These are phyloP conservation scores for Parasteatoda tepidariorum DNA, from an alignment of 1,140 invertebrate species.

Conservation along the genomic window DNA sequence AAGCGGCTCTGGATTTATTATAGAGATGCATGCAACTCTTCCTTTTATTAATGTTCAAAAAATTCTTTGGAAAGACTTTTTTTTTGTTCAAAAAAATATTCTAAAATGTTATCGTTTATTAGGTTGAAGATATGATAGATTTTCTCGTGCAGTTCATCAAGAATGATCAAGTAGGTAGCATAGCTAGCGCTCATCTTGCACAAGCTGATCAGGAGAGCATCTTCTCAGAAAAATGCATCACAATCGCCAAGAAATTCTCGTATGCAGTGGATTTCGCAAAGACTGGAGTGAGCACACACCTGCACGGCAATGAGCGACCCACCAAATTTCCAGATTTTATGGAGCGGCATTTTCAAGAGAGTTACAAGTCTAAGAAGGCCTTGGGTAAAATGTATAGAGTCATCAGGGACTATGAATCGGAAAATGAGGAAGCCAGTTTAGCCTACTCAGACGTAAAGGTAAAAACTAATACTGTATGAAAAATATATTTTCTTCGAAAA, in stretches of 20 bases:
- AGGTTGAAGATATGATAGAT: constrained; percentile 27
- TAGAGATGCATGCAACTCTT: too few relatives aligned
- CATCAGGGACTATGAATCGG: constrained; percentile 27
- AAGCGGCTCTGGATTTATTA: too few relatives aligned
- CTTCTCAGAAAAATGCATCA: constrained; percentile 60
- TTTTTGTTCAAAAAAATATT: too few relatives aligned
- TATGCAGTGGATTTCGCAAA: constrained; percentile 66
- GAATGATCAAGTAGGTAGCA: constrained; percentile 64
- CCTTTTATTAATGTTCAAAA: too few relatives aligned
- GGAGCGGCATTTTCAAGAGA: constrained; percentile 60
- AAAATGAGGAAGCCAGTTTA: constrained; percentile 2
- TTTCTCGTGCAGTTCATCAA: constrained; percentile 65
- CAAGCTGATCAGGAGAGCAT: constrained; percentile 64
- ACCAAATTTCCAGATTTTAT: constrained; percentile 65
- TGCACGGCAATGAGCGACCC: constrained; percentile 44
- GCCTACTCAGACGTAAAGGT: constrained; percentile 4
- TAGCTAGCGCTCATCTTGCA: constrained; percentile 65
- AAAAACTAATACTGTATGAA: neutral
- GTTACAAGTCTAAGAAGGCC: constrained; percentile 52
- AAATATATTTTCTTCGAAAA: neutral
- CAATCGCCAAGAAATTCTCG: constrained; percentile 63
- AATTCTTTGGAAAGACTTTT: too few relatives aligned
- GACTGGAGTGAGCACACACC: constrained; percentile 58
- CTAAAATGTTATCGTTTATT: too few relatives aligned
- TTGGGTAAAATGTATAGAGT: constrained; percentile 57